Base-by-base conservation (phyloP, 2,888 invertebrate species). In the Gymnoscelis rufifasciata region DNA sequence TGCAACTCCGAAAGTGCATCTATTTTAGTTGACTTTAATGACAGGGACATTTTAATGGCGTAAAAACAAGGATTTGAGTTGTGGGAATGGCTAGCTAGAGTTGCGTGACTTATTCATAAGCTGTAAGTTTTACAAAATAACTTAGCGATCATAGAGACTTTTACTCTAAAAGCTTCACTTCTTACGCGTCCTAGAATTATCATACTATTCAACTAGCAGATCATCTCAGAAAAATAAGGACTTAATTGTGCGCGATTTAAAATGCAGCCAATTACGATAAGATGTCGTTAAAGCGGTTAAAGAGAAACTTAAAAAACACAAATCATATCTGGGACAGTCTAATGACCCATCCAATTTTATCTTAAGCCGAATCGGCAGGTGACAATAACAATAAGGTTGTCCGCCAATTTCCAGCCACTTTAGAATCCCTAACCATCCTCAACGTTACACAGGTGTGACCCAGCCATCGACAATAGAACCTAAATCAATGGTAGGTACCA, bases 391-490 rank as follows among this genome's bases (percentile, higher is more conserved):
- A 8, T 7, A 3, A 31, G 14, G n/a, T 33, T 33, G n/a, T 10
- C 15, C 19, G 19, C 11, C 8, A 19, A 43, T 24, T 23, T 36
- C 12, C 13, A 13, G 14, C 31, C 24, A 42, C 15, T 43, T 14
- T 8, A 43, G 19, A 50, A 30, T 42, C 10, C 14, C 45, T 42
- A 51, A 56, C 52, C 49, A 58, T 59, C 31, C 31, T 15, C 31
- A 33, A 33, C 52, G 45, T 48, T 19, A 62, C 64, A 66, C 74
- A 72, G 72, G 74, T 74, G 73, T 87, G 87, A 59, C 84, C 78
- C 87, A 87, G 52, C 72, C 68, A 72, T 73, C 76, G 71, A 81
- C 77, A 83, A 82, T 77, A 60, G 68, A 54, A 54, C 66, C 74
- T 81, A 84, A 84, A 87, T 43, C 68, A 48, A 77, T 86, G 86